Evolutionary conservation across 2,113 vertebrate genomes (phyloP), one percentile per base, ranked within the genome.

Genomic region (Naja naja): DNA sequence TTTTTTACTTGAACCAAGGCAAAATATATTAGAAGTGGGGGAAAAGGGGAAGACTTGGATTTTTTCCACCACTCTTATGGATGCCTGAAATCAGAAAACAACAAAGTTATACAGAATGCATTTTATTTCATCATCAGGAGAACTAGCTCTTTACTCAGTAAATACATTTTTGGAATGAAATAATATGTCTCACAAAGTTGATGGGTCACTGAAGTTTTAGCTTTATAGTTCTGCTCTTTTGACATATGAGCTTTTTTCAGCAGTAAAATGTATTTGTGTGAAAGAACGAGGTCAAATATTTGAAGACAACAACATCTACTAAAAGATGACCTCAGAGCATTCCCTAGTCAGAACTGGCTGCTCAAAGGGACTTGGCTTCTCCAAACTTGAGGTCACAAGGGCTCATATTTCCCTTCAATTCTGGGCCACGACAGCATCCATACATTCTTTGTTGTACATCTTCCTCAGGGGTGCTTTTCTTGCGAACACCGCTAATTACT

Each of bases 371-470:
- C 93, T 95, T 93, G 87, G 88, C 92, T 94, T 60, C 95, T 96
- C 90, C 95, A 86, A 95, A 94, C 91, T 23, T 87, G 89, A 91
- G 95, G 95, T 96, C 95, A 95, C 45, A 94, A 92, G 95, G 96
- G 95, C 96, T 95, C 94, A 47, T 90, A 90, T 96, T 97, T 97
- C 95, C 94, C 94, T 96, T 81, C 34, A 74, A 0, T 0, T 91
- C 93, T 30, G 25, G 92, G 90, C 89, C 93, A 81, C 85, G 54
- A 27, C 87, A 96, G 52, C 91, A 58, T 95, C 87, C 64, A 55
- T 89, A 43, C 88, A 93, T 69, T 92, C 54, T 94, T 95, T 95
- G 90, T 94, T 92, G 93, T 92, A 74, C 86, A 91, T 52, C 10
- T 69, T 52, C n/a, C 92, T 91, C 93, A 89, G 0, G 16, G 11